Percentiles rank a stretch among this genome's conserved stretches.
Evolutionary conservation across 2,113 vertebrate species (phyloP).

Genomic region (Erpornis zantholeuca): DNA sequence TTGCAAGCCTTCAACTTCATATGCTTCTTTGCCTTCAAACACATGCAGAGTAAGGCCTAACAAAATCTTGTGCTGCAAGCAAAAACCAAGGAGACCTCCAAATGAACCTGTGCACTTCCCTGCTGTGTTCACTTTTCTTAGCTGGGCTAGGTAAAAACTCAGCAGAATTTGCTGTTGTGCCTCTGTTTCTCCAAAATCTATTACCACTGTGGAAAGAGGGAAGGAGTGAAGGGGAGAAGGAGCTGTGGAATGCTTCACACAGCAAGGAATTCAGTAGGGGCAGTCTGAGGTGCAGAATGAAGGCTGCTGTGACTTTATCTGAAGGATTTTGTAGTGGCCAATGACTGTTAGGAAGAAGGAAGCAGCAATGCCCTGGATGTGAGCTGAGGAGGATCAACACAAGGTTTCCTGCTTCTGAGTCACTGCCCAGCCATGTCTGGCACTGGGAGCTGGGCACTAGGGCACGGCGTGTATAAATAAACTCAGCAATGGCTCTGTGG

Average conservation of each 20-base stretch:
- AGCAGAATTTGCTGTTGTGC: background rate
- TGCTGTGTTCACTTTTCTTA: background rate
- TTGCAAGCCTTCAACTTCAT: fast-evolving
- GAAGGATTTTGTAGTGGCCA: background rate
- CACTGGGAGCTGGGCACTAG: background rate
- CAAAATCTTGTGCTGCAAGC: background rate
- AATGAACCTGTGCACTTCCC: background rate
- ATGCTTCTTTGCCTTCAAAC: background rate
- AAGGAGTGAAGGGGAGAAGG: background rate
- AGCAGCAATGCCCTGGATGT: background rate
- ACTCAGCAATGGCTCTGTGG: background rate
- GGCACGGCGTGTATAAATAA: background rate
- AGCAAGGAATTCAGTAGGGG: background rate
- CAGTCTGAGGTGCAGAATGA: background rate
- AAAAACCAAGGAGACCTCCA: background rate
- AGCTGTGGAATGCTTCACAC: background rate
- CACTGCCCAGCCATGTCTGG: background rate
- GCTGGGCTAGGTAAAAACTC: background rate
- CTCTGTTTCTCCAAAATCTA: background rate
- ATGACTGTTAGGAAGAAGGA: background rate
- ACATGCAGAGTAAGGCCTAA: background rate
- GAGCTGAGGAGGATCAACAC: background rate
- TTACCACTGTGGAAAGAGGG: background rate
- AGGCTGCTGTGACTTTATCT: background rate
- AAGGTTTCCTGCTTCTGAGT: conserved; percentile 10